Conservation (phyloP, 2,888 invertebrate species). For the Tipula helvola region DNA sequence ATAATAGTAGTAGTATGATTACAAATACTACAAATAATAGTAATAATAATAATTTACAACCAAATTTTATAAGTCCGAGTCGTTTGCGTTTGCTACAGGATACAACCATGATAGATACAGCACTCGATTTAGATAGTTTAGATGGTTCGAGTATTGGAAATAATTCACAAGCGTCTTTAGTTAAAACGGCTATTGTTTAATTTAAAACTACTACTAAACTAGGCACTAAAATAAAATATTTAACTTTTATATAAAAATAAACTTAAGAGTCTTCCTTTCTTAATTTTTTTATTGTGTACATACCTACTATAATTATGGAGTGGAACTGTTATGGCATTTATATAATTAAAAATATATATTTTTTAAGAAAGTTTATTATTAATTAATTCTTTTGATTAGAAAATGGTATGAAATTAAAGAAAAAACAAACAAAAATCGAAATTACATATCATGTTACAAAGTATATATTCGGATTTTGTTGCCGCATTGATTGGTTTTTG, state of each 20-base stretch:
- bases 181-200: slow-evolving; percentile 43
- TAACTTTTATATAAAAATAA: neutral
- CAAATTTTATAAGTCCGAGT: slow-evolving; percentile 51
- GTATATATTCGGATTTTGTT: neutral
- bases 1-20: slow-evolving; percentile 13
- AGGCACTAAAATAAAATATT: neutral
- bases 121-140: slow-evolving; percentile 74
- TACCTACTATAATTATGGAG: neutral
- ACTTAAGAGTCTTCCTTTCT: neutral
- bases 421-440: neutral
- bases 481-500: neutral
- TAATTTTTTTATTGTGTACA: neutral
- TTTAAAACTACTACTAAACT: neutral
- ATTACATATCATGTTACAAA: neutral
- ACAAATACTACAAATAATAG: neutral
- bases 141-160: slow-evolving; percentile 60
- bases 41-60: slow-evolving; percentile 20
- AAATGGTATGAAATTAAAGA: neutral
- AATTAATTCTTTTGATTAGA: neutral
- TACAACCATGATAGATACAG: slow-evolving; percentile 84
- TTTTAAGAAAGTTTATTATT: neutral
- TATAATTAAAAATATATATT: neutral
- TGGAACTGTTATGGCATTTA: neutral
- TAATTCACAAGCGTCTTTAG: slow-evolving; percentile 52
- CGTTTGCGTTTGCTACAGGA: slow-evolving; percentile 67